phyloP scores from a whole-genome alignment of 2,888 invertebrate genomes.

The Drosophila nigricruria region DNA sequence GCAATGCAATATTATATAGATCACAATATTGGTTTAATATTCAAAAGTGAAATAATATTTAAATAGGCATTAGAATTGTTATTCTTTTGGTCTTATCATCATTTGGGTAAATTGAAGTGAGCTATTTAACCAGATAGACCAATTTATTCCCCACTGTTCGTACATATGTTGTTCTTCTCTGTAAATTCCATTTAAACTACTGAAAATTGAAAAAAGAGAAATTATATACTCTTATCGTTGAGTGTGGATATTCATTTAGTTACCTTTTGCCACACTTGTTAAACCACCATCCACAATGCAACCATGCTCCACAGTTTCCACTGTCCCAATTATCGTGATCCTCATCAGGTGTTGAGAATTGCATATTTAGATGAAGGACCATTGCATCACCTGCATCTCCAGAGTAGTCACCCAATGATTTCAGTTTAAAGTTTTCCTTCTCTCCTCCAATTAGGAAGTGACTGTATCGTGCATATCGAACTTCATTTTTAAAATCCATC shows the following conservation, averaged over 20 bases:
- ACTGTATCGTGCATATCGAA: not conserved
- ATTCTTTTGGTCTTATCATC: not conserved
- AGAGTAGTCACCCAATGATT: not conserved
- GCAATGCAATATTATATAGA: not conserved
- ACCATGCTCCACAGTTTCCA: not conserved
- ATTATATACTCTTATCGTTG: not conserved
- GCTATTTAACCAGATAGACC: not conserved
- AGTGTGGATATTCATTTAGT: not conserved
- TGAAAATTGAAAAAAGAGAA: not conserved
- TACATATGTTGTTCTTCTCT: not conserved
- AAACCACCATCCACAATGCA: not conserved
- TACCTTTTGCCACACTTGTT: not conserved
- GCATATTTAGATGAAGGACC: not conserved
- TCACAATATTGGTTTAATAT: not conserved
- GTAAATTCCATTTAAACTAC: not conserved
- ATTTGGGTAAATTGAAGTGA: not conserved
- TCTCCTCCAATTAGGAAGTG: not conserved
- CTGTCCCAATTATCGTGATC: not conserved
- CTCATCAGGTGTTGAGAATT: not conserved
- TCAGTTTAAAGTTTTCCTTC: not conserved
- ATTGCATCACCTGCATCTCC: not conserved
- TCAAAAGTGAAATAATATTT: not conserved
- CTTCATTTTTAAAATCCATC: not conserved
- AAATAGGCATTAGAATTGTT: not conserved
- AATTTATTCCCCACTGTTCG: not conserved